These are phyloP conservation scores for Charaxes varanes DNA, from an alignment of 1,140 invertebrate genomes.

Conservation along the genomic window DNA sequence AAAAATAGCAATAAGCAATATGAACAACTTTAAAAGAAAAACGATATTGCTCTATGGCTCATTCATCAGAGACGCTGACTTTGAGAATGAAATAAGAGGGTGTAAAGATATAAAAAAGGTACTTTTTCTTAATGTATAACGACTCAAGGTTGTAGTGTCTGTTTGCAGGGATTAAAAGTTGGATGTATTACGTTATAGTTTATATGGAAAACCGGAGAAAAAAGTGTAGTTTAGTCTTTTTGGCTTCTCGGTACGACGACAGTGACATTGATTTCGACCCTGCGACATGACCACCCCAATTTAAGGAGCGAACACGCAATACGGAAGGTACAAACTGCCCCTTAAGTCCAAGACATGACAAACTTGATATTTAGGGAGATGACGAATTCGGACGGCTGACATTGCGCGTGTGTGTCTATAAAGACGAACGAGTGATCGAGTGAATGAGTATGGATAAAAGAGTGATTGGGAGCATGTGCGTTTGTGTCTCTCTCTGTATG, in stretches of 20 bases:
- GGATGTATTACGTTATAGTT: conserved; percentile 20
- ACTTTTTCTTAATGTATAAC: background rate
- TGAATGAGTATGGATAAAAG: background rate
- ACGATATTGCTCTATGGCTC: too few species aligned
- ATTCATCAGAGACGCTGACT: too few species aligned
- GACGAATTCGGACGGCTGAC: conserved; percentile 4
- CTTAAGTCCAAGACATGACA: background rate
- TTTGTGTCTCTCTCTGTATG: too few species aligned
- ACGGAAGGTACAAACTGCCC: too few species aligned
- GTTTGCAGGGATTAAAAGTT: conserved; percentile 15
- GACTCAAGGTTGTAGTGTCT: conserved; percentile 9
- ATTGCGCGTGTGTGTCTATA: conserved; percentile 5
- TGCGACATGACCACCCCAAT: conserved; percentile 8
- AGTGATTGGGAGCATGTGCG: conserved; percentile 4
- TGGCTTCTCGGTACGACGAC: conserved; percentile 6
- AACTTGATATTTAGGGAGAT: background rate
- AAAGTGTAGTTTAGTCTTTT: conserved; percentile 8
- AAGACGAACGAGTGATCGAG: background rate
- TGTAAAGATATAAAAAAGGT: too few species aligned
- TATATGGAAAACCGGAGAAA: too few species aligned
- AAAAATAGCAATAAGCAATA: too few species aligned
- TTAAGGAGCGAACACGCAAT: background rate
- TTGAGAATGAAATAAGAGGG: too few species aligned
- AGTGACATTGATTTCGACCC: conserved; percentile 25
- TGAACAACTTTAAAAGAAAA: too few species aligned